A percentile compares a stretch with the other conserved stretches of the same genome.
Conservation (phyloP, 2,888 invertebrate species). For the Cyclophora punctaria region DNA sequence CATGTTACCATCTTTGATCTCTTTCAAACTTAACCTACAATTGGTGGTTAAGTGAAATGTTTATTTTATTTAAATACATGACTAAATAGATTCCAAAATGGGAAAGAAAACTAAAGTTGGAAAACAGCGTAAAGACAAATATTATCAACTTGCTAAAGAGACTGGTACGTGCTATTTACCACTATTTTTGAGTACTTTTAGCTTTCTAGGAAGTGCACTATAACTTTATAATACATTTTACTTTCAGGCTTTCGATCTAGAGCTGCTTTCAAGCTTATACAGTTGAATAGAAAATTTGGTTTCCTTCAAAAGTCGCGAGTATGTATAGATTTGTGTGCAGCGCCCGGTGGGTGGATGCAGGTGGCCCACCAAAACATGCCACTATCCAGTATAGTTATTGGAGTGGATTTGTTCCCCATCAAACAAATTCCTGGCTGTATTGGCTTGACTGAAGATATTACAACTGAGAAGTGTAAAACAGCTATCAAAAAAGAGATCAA, state of each 20-base stretch:
- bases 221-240: background rate
- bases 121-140: slow-evolving; percentile 98
- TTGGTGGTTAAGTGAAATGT: too few relatives aligned
- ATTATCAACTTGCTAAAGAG: slow-evolving; percentile 98
- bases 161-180: slow-evolving; percentile 80
- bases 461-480: slow-evolving; percentile 92
- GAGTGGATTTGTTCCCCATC: slow-evolving; percentile 97
- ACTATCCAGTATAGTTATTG: slow-evolving; percentile 93
- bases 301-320: slow-evolving; percentile 97
- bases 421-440: slow-evolving; percentile 91
- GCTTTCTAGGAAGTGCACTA: background rate
- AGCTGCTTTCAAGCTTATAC: slow-evolving; percentile 99
- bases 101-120: slow-evolving; percentile 97
- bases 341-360: slow-evolving; percentile 99
- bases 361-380: slow-evolving; percentile 99
- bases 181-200: background rate
- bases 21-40: too few relatives aligned
- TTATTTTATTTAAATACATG: too few relatives aligned
- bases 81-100: slow-evolving; percentile 74
- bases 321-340: slow-evolving; percentile 98
- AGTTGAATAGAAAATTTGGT: slow-evolving; percentile 96
- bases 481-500: slow-evolving; percentile 89
- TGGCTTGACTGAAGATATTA: slow-evolving; percentile 94
- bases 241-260: slow-evolving; percentile 93
- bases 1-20: too few relatives aligned